Percentiles rank a stretch among this genome's conserved stretches.
Evolutionary conservation across 1,140 invertebrate species (phyloP).

Genomic region (Pseudomyrmex pallidus): DNA sequence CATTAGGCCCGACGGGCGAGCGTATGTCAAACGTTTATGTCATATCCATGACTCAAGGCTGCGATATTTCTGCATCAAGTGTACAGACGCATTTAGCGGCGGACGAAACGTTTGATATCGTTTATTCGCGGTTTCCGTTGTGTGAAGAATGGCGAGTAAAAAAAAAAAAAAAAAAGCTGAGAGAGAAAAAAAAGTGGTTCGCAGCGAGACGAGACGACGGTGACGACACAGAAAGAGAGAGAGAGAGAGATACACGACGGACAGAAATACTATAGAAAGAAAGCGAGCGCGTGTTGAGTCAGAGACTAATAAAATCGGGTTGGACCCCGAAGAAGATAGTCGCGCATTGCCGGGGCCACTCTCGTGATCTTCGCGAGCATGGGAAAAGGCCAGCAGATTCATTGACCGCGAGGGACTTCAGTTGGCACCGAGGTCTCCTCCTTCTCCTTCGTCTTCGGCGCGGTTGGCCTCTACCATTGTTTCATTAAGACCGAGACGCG

Average conservation of each 20-base stretch:
- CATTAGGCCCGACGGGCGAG: slow-evolving; percentile 2
- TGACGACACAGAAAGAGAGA: slow-evolving; percentile 22
- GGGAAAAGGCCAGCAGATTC: slow-evolving; percentile 81
- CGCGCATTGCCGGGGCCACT: slow-evolving; percentile 61
- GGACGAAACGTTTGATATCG: slow-evolving; percentile 56
- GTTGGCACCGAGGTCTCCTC: slow-evolving; percentile 69
- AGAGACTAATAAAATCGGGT: slow-evolving; percentile 77
- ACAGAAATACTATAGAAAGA: slow-evolving; percentile 41
- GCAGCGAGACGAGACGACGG: not conserved
- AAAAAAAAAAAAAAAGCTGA: not conserved
- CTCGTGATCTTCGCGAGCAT: slow-evolving; percentile 72
- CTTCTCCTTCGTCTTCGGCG: slow-evolving; percentile 15
- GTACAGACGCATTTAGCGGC: slow-evolving; percentile 34
- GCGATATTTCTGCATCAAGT: slow-evolving; percentile 48
- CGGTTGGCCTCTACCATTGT: slow-evolving; percentile 67
- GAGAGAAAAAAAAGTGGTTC: slow-evolving; percentile 4
- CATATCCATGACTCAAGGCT: slow-evolving; percentile 39
- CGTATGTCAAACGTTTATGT: slow-evolving; percentile 25
- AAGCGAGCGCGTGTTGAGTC: slow-evolving; percentile 69
- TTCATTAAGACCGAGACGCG: slow-evolving; percentile 71
- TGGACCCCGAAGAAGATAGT: slow-evolving; percentile 62
- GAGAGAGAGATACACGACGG: slow-evolving; percentile 59
- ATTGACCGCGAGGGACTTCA: slow-evolving; percentile 75
- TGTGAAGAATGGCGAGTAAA: not conserved
- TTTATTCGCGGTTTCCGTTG: slow-evolving; percentile 51